A percentile compares a stretch with the other conserved stretches of the same genome.
Conservation (phyloP, 2,888 invertebrate genomes). For the Phortica okadai region DNA sequence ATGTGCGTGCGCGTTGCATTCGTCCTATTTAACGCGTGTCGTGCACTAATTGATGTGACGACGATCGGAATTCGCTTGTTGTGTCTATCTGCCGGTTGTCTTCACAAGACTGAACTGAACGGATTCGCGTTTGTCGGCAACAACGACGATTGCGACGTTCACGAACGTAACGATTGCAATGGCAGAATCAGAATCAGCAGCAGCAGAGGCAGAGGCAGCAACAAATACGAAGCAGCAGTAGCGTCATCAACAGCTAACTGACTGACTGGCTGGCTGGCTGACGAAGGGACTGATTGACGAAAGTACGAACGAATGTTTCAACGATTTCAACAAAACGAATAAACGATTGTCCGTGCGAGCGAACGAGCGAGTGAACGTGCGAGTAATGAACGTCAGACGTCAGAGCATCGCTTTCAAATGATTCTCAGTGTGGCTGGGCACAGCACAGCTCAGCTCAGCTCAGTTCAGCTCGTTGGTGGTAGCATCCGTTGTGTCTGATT, state of each 20-base stretch:
- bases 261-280: slow-evolving; percentile 58
- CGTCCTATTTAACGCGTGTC: slow-evolving; percentile 26
- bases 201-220: slow-evolving; percentile 19
- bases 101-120: slow-evolving; percentile 73
- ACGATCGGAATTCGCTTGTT: slow-evolving; percentile 26
- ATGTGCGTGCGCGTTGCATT: not conserved
- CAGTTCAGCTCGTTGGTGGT: slow-evolving; percentile 36
- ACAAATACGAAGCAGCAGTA: slow-evolving; percentile 50
- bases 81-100: slow-evolving; percentile 76
- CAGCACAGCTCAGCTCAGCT: not conserved
- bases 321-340: slow-evolving; percentile 45
- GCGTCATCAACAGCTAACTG: slow-evolving; percentile 57
- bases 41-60: not conserved
- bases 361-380: slow-evolving; percentile 45
- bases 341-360: slow-evolving; percentile 47
- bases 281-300: slow-evolving; percentile 30
- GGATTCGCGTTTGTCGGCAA: slow-evolving; percentile 61
- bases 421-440: slow-evolving; percentile 44
- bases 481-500: slow-evolving; percentile 48
- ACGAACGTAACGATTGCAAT: slow-evolving; percentile 17
- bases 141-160: slow-evolving; percentile 33
- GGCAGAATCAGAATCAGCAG: not conserved
- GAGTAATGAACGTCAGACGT: slow-evolving; percentile 21
- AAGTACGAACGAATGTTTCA: not conserved
- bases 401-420: slow-evolving; percentile 42